A percentile compares a stretch with the other conserved stretches of the same genome.
These are phyloP conservation scores for Dendrophyllia cribrosa DNA, from an alignment of 64 coral and sea anemone species.

Conservation along the genomic window DNA sequence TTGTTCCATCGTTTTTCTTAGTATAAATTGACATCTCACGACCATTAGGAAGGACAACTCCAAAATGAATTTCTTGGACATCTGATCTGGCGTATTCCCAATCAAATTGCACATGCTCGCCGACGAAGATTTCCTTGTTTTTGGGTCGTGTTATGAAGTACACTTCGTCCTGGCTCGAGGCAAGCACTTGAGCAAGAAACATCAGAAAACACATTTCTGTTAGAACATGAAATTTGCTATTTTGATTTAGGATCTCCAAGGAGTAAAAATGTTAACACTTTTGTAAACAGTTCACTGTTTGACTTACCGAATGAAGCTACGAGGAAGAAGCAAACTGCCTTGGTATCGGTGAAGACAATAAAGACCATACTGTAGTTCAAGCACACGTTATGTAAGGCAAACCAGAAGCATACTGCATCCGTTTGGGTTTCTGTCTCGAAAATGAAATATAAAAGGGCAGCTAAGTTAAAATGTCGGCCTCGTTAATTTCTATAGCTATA, in stretches of 20 bases:
- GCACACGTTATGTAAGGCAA: neutral
- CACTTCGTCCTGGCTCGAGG: neutral
- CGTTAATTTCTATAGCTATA: neutral
- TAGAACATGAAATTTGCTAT: too few relatives aligned
- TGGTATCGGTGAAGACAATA: slow-evolving; percentile 8
- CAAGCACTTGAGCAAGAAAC: neutral
- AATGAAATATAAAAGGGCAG: neutral
- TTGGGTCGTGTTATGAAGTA: slow-evolving; percentile 9
- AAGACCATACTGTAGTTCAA: neutral
- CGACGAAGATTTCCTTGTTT: slow-evolving; percentile 37
- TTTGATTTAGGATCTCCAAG: too few relatives aligned
- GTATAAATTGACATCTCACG: neutral
- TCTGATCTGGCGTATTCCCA: slow-evolving; percentile 1
- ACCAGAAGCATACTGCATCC: neutral
- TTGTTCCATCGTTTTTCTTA: slow-evolving; percentile 2
- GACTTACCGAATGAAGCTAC: slow-evolving; percentile 29
- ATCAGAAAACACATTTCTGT: neutral
- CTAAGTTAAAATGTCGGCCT: too few relatives aligned
- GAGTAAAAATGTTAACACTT: too few relatives aligned
- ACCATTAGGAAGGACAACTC: neutral
- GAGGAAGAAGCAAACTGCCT: slow-evolving; percentile 6
- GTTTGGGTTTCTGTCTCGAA: too few relatives aligned
- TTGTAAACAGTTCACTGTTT: neutral
- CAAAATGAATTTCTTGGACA: neutral
- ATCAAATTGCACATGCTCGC: slow-evolving; percentile 23